phyloP scores from a whole-genome alignment of 64 coral and sea anemone species.

The Actinia tenebrosa region DNA sequence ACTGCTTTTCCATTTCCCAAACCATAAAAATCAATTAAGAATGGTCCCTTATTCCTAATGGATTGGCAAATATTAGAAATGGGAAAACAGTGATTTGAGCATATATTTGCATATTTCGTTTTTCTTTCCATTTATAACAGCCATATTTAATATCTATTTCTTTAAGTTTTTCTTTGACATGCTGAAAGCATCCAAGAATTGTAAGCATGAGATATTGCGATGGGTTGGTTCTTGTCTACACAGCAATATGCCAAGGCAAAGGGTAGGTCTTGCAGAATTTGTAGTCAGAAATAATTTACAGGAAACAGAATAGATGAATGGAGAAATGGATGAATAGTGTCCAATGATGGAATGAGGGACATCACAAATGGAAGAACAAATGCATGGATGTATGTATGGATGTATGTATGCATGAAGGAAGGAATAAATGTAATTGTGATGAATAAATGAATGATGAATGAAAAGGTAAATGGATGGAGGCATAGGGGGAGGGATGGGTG shows the following conservation, averaged over 20 bases:
- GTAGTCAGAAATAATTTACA: no score
- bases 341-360: no score
- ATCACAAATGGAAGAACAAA: neutral
- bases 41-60: no score
- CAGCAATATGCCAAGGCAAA: slow-evolving; percentile 71
- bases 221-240: slow-evolving; percentile 88
- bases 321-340: no score
- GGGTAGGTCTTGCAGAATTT: slow-evolving; percentile 35
- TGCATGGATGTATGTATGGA: neutral
- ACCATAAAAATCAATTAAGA: no score
- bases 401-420: neutral
- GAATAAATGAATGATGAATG: neutral
- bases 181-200: slow-evolving; percentile 49
- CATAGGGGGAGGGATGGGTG: no score
- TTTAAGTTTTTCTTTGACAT: slow-evolving; percentile 61
- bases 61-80: no score
- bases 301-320: neutral
- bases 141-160: neutral
- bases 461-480: neutral
- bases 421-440: neutral
- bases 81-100: no score
- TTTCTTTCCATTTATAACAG: neutral
- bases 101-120: neutral
- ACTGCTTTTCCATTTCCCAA: no score
- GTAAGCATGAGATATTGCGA: slow-evolving; percentile 72